Base-by-base conservation (phyloP, 1,140 invertebrate genomes). In the Drosophila ohnishii region DNA sequence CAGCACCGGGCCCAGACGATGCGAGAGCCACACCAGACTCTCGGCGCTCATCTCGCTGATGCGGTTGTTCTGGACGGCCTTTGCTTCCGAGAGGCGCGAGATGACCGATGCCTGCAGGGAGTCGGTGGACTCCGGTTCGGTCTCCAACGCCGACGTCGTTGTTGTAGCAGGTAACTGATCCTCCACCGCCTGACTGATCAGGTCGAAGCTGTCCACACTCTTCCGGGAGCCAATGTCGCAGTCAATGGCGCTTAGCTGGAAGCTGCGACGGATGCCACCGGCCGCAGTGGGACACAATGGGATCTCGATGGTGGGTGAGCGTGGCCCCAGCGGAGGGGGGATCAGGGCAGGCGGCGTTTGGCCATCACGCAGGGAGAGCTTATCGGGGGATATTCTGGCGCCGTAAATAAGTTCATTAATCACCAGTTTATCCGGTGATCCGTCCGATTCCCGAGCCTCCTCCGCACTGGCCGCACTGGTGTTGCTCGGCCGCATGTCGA, bases 1-100 rank as follows among this genome's bases (percentile, higher is more conserved):
- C 7, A 99, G 93, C 28, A 99, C 96, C 0, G 98, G 98, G 0
- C 98, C 98, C n/a, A 99, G 92, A 75, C 97, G 94, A 92, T 98
- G 96, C 1, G 97, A 95, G 22, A 99, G 90, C 98, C 97, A 99
- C 44, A 97, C 95, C 0, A 99, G 93, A 87, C 96, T 98, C 87
- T 98, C 97, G 0, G 95, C 94, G 81, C 97, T 97, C 93, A 98
- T 96, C 90, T 98, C 97, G 0, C 96, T 96, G 71, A 98, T 96
- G 91, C 95, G 86, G 69, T 91, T 91, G 40, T 91, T 91, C 32
- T 91, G 90, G 30, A 87, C 56, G 0, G 95, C 78, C 28, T 90
- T 90, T 7, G 82, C 84, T 79, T 64, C 75, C 2, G 80, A 81
- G 34, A 90, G 77, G 22, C 85, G 81, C 0, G 86, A 90, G 30